Evolutionary conservation across 2,888 invertebrate genomes (phyloP).

Genomic region (Hedychridium roseum): DNA sequence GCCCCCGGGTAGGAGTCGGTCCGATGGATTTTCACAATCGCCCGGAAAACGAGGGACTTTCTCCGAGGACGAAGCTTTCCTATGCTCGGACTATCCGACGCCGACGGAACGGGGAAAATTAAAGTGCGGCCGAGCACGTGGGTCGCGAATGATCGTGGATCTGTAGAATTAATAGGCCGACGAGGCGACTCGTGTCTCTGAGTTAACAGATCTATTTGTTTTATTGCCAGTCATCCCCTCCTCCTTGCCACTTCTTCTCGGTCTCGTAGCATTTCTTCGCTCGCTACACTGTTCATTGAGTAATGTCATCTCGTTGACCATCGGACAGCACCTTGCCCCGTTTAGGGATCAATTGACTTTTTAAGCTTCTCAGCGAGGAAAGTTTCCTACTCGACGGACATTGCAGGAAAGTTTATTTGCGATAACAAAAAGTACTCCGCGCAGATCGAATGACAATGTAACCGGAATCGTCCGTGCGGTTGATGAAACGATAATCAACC

Average conservation of each 20-base stretch:
- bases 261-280: background rate
- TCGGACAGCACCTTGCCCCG: background rate
- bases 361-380: too few relatives aligned
- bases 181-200: conserved; percentile 14
- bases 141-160: conserved; percentile 18
- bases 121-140: conserved; percentile 20
- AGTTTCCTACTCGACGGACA: too few relatives aligned
- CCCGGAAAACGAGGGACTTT: too few relatives aligned
- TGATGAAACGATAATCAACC: too few relatives aligned
- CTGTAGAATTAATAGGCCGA: conserved; percentile 19
- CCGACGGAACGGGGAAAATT: conserved; percentile 8
- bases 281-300: conserved; percentile 7
- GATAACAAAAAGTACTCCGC: too few relatives aligned
- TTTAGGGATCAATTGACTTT: background rate
- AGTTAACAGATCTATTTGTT: conserved; percentile 30
- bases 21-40: too few relatives aligned
- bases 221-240: conserved; percentile 9
- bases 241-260: background rate
- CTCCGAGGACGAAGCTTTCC: too few relatives aligned
- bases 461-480: too few relatives aligned
- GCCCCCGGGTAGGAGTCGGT: too few relatives aligned
- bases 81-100: too few relatives aligned
- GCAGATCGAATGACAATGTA: too few relatives aligned
- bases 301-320: conserved; percentile 18
- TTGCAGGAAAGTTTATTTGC: too few relatives aligned